A percentile compares a stretch with the other conserved stretches of the same genome.
phyloP scores from a whole-genome alignment of 2,113 vertebrate genomes.

The Ia io region DNA sequence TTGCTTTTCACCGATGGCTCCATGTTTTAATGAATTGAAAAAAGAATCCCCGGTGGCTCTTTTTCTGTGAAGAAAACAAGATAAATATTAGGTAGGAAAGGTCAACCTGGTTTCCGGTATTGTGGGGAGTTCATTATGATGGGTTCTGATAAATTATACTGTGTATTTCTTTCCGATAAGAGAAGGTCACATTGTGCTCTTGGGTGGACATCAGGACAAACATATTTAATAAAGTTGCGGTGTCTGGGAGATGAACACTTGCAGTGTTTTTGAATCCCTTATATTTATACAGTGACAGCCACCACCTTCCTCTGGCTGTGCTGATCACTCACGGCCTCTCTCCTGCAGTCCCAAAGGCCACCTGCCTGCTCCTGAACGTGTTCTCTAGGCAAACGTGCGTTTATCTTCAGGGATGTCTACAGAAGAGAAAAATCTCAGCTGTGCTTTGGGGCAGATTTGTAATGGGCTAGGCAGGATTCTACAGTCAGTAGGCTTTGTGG shows the following conservation, averaged over 20 bases:
- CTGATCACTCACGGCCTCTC: not conserved
- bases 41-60: slow-evolving; percentile 61
- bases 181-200: slow-evolving; percentile 83
- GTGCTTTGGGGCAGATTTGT: not conserved
- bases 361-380: not conserved
- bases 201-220: slow-evolving; percentile 80
- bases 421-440: not conserved
- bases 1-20: slow-evolving; percentile 32
- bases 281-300: not conserved
- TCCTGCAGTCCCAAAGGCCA: not conserved
- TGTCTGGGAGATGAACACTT: slow-evolving; percentile 32
- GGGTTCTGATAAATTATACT: slow-evolving; percentile 63
- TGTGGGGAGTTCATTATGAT: slow-evolving; percentile 63
- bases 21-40: slow-evolving; percentile 54
- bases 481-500: not conserved
- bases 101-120: slow-evolving; percentile 41
- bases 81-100: slow-evolving; percentile 67
- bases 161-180: slow-evolving; percentile 70
- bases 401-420: not conserved
- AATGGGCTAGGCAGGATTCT: not conserved
- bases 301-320: not conserved
- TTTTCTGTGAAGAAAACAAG: slow-evolving; percentile 61
- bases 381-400: not conserved
- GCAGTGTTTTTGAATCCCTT: not conserved
- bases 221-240: slow-evolving; percentile 68